phyloP scores from a whole-genome alignment of 64 coral and sea anemone species.

The Pachyseris speciosa region DNA sequence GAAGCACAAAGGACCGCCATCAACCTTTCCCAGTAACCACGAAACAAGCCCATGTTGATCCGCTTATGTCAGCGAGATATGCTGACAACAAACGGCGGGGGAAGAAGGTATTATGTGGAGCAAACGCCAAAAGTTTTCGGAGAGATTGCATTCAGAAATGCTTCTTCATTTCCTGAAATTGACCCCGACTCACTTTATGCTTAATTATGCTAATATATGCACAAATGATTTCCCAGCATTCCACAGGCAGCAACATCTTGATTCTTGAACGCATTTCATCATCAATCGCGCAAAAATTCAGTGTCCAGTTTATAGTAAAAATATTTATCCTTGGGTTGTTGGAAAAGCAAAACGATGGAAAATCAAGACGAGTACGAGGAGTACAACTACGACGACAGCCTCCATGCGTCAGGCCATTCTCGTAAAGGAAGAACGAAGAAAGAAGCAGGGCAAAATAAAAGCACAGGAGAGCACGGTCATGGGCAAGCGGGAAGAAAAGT shows the following conservation, averaged over 20 bases:
- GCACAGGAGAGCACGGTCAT: constrained; percentile 40
- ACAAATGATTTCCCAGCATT: not conserved
- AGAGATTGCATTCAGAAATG: not conserved
- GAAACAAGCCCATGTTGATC: not conserved
- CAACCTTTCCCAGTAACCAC: not conserved
- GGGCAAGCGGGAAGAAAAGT: constrained; percentile 88
- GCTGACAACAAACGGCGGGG: not conserved
- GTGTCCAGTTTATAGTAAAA: too few relatives aligned
- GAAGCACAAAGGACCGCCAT: not conserved
- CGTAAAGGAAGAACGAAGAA: constrained; percentile 94
- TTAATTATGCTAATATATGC: constrained; percentile 23
- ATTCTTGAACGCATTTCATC: not conserved
- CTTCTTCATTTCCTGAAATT: not conserved
- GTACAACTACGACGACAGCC: constrained; percentile 91
- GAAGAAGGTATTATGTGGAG: not conserved
- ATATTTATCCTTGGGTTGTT: not conserved
- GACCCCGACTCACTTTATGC: not conserved
- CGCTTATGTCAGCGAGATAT: not conserved
- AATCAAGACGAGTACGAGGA: constrained; percentile 85
- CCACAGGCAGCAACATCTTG: not conserved
- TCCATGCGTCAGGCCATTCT: constrained; percentile 77
- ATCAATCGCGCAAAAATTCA: not conserved
- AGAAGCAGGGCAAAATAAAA: constrained; percentile 91
- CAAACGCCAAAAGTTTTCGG: not conserved
- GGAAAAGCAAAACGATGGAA: constrained; percentile 49